These are phyloP conservation scores for Fabriciana adippe DNA, from an alignment of 2,888 invertebrate genomes.

Conservation along the genomic window DNA sequence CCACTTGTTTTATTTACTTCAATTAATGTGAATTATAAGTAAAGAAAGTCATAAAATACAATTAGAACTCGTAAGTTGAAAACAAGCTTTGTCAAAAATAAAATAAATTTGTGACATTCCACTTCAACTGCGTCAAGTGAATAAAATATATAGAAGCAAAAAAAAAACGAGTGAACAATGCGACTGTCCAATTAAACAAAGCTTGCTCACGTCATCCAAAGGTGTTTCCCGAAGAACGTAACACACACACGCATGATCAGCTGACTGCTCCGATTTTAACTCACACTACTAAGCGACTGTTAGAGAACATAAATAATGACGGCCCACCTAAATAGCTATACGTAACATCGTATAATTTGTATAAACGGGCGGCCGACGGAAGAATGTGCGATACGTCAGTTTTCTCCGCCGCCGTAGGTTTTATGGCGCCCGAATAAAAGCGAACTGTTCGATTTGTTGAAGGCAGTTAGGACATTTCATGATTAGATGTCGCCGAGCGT, in stretches of 20 bases:
- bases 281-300: conserved; percentile 77
- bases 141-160: conserved; percentile 46
- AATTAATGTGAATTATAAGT: background rate
- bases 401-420: conserved; percentile 68
- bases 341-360: conserved; percentile 80
- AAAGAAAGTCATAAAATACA: background rate
- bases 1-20: too few species aligned
- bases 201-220: conserved; percentile 80
- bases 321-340: conserved; percentile 80
- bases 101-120: conserved; percentile 30
- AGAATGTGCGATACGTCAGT: conserved; percentile 73
- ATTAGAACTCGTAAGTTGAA: background rate
- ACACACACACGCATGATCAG: conserved; percentile 72
- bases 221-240: conserved; percentile 83
- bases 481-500: conserved; percentile 50
- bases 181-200: conserved; percentile 81
- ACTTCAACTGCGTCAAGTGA: conserved; percentile 34
- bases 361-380: conserved; percentile 69
- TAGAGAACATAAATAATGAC: conserved; percentile 83
- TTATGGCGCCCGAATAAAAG: conserved; percentile 67
- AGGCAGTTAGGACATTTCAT: conserved; percentile 65
- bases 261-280: conserved; percentile 83
- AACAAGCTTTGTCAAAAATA: conserved; percentile 1
- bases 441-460: conserved; percentile 53
- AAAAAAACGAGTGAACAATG: conserved; percentile 74